Conservation (phyloP, 2,113 vertebrate species). For the Balaenoptera acutorostrata region DNA sequence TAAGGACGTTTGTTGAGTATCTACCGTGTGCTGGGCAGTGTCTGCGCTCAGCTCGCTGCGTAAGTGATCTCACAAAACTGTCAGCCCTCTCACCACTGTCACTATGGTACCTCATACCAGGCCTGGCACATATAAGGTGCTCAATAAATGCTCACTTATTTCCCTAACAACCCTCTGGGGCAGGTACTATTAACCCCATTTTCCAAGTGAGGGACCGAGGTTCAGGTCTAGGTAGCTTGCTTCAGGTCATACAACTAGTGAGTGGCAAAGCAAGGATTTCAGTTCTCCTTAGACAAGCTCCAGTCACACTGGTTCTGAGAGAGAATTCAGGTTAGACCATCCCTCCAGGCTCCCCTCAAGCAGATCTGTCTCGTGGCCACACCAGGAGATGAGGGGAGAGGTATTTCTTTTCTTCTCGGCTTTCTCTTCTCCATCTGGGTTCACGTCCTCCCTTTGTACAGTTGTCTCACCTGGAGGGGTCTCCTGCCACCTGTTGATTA, state of each 20-base stretch:
- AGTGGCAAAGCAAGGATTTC: background rate
- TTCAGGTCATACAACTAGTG: background rate
- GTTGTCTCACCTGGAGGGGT: background rate
- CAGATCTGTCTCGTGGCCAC: background rate
- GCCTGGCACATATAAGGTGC: background rate
- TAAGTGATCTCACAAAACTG: background rate
- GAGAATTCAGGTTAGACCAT: background rate
- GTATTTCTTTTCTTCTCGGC: background rate
- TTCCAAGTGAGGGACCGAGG: background rate
- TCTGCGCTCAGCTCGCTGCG: background rate
- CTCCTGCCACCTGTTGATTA: constrained; percentile 2
- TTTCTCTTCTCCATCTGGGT: background rate
- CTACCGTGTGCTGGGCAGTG: background rate
- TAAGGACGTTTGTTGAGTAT: background rate
- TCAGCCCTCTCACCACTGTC: background rate
- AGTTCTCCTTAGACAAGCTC: background rate
- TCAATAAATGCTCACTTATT: background rate
- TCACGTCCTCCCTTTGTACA: background rate
- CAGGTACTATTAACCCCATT: background rate
- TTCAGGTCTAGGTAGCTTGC: background rate
- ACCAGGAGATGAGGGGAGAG: background rate
- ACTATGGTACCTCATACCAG: background rate
- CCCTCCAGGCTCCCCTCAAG: background rate
- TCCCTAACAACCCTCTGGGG: background rate
- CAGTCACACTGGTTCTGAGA: background rate